A percentile compares a stretch with the other conserved stretches of the same genome.
Evolutionary conservation across 2,888 invertebrate genomes (phyloP).

Genomic region (Caenorhabditis angaria): DNA sequence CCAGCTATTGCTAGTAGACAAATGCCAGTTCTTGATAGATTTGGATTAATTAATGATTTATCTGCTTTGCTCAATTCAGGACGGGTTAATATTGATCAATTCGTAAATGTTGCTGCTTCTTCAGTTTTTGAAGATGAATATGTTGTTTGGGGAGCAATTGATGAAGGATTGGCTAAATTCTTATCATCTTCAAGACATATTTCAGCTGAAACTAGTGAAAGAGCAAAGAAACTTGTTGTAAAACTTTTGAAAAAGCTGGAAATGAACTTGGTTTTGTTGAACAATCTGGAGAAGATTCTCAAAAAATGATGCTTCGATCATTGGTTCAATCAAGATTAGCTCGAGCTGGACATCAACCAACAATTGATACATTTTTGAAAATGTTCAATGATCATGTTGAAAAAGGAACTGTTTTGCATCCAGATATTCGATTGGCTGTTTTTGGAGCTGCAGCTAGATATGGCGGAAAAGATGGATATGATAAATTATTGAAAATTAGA

Average conservation of each 20-base stretch:
- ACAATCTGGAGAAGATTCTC: conserved; percentile 56
- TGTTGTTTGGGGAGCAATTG: conserved; percentile 84
- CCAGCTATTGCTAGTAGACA: conserved; percentile 83
- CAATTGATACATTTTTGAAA: conserved; percentile 53
- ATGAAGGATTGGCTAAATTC: conserved; percentile 29
- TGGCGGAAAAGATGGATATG: conserved; percentile 49
- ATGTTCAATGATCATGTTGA: conserved; percentile 59
- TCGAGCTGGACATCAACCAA: conserved; percentile 59
- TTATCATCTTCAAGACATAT: conserved; percentile 21
- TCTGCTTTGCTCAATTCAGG: conserved; percentile 87
- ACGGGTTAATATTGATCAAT: conserved; percentile 82
- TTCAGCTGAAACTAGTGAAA: conserved; percentile 21
- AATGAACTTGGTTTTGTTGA: conserved; percentile 63
- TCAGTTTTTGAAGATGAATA: conserved; percentile 87
- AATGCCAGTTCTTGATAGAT: conserved; percentile 86
- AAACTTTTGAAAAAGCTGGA: conserved; percentile 58
- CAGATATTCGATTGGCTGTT: conserved; percentile 57
- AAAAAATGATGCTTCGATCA: conserved; percentile 51
- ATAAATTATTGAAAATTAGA: conserved; percentile 52
- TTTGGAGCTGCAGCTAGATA: conserved; percentile 57
- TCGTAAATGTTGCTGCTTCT: conserved; percentile 83
- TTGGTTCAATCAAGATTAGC: conserved; percentile 58
- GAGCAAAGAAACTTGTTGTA: conserved; percentile 55
- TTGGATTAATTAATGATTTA: conserved; percentile 88
- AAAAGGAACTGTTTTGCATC: conserved; percentile 52